Percentiles rank a stretch among this genome's conserved stretches.
Evolutionary conservation across 2,113 vertebrate species (phyloP).

Genomic region (Scartelaos histophorus): DNA sequence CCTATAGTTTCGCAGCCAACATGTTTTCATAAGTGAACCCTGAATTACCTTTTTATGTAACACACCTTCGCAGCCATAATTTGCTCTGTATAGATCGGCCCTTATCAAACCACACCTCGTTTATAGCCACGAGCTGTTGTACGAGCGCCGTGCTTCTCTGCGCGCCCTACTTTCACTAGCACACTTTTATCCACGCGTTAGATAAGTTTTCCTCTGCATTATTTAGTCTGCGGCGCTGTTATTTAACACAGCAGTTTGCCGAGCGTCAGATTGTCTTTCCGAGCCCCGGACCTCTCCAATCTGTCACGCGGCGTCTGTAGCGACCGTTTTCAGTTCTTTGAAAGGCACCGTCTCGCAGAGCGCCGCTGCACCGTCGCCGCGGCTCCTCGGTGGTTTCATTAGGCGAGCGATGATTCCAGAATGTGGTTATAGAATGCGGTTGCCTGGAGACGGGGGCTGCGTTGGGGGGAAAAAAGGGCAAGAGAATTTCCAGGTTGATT

Average conservation of each 20-base stretch:
- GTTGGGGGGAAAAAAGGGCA: slow-evolving; percentile 8
- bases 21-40: background rate
- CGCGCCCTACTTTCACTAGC: background rate
- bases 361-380: slow-evolving; percentile 2
- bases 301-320: slow-evolving; percentile 7
- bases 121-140: slow-evolving; percentile 2
- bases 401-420: slow-evolving; percentile 5
- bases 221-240: slow-evolving; percentile 3
- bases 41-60: background rate
- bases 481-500: slow-evolving; percentile 37
- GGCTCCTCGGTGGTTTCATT: slow-evolving; percentile 42
- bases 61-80: background rate
- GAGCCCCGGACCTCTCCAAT: background rate
- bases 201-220: slow-evolving; percentile 4
- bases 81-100: background rate
- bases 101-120: background rate
- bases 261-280: background rate
- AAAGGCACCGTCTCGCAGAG: slow-evolving; percentile 19
- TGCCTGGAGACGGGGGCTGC: slow-evolving; percentile 51
- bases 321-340: slow-evolving; percentile 18
- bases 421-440: slow-evolving; percentile 43
- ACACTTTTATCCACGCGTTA: background rate
- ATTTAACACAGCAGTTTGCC: background rate
- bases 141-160: background rate
- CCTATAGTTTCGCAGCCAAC: background rate